Percentiles rank a stretch among this genome's conserved stretches.
Conservation (phyloP, 2,888 invertebrate genomes). For the Chirona hameri region DNA sequence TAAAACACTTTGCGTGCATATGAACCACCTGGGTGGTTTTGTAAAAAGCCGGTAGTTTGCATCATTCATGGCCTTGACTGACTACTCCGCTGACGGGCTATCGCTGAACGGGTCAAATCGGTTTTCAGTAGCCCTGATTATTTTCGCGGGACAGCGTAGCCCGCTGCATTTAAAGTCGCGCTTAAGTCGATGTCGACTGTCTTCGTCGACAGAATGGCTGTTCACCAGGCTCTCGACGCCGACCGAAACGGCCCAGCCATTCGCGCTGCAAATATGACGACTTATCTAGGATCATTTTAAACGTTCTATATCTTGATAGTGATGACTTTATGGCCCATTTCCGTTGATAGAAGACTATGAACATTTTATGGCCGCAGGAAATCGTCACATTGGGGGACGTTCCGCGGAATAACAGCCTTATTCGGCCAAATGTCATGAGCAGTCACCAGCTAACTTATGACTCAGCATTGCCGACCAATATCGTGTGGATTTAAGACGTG, state of each 20-base stretch:
- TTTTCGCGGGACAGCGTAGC: too few relatives aligned
- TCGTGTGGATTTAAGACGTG: too few relatives aligned
- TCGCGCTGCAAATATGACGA: constrained; percentile 3
- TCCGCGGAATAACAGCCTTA: constrained; percentile 12
- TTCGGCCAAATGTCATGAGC: background rate
- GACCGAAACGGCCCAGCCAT: background rate
- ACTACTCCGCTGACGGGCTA: too few relatives aligned
- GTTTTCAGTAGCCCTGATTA: too few relatives aligned
- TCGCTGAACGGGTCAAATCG: too few relatives aligned
- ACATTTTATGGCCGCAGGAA: constrained; percentile 8
- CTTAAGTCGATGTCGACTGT: background rate
- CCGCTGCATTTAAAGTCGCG: too few relatives aligned
- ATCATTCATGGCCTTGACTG: too few relatives aligned
- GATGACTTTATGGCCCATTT: constrained; percentile 24
- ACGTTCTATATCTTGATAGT: constrained; percentile 2
- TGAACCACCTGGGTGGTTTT: too few relatives aligned
- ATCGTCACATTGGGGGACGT: constrained; percentile 11
- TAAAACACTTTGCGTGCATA: too few relatives aligned
- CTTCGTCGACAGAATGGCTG: background rate
- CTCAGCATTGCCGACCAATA: background rate
- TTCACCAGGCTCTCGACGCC: background rate
- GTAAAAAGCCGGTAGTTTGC: too few relatives aligned
- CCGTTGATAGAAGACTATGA: constrained; percentile 23
- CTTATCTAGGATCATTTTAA: constrained; percentile 10
- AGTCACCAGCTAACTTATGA: background rate